Conservation (phyloP, 2,888 invertebrate species). For the Morpho helenor region DNA sequence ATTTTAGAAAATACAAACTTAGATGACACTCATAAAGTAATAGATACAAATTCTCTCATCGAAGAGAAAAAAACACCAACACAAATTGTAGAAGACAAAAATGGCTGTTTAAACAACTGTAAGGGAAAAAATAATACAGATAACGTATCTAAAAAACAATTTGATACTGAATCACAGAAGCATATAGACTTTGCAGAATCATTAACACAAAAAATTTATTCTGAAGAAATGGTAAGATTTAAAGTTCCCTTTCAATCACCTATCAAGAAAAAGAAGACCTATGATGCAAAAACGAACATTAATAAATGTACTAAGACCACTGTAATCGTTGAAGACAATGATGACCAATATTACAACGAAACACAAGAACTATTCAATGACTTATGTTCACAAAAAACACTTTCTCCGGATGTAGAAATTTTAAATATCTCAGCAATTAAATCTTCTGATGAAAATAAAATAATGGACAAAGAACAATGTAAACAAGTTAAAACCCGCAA, state of each 20-base stretch:
- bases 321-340: constrained; percentile 20
- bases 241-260: constrained; percentile 54
- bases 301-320: constrained; percentile 20
- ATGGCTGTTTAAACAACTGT: background rate
- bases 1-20: constrained; percentile 26
- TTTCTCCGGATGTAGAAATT: constrained; percentile 22
- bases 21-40: background rate
- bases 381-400: constrained; percentile 50
- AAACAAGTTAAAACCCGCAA: background rate
- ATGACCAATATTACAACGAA: constrained; percentile 52
- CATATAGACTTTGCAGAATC: constrained; percentile 39
- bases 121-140: background rate
- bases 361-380: constrained; percentile 64
- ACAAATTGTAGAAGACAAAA: constrained; percentile 32
- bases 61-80: constrained; percentile 35
- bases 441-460: background rate
- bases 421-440: background rate
- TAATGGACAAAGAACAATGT: too few species aligned
- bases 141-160: constrained; percentile 1
- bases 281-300: background rate
- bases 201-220: constrained; percentile 45
- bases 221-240: constrained; percentile 36
- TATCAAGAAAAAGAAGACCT: constrained; percentile 47
- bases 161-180: constrained; percentile 11
- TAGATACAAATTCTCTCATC: too few species aligned